Conservation (phyloP, 2,113 vertebrate species). For the Chloropsis cyanopogon region DNA sequence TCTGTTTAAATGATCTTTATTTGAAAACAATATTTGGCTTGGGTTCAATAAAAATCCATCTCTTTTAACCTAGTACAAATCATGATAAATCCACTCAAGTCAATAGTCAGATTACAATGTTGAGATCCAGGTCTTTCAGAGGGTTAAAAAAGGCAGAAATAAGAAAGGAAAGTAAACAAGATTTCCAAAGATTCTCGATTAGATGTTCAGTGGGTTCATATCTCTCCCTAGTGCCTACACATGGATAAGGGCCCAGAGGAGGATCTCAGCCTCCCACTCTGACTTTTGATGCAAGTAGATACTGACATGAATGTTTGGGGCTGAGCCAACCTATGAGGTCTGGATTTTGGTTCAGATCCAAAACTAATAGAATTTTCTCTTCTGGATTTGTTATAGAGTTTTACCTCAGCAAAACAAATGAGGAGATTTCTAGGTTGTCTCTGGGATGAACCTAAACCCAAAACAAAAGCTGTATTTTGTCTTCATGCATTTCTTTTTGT, state of each 20-base stretch:
- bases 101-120: neutral
- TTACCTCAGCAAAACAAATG: neutral
- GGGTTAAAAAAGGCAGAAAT: neutral
- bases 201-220: neutral
- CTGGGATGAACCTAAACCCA: neutral
- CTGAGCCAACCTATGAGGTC: neutral
- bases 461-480: neutral
- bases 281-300: slow-evolving; percentile 15
- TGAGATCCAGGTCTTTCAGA: neutral
- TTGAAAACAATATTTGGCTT: neutral
- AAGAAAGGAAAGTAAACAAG: neutral
- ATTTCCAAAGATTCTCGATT: neutral
- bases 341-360: slow-evolving; percentile 11
- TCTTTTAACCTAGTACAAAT: neutral
- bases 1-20: neutral
- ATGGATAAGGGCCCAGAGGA: neutral
- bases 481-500: neutral
- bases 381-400: neutral
- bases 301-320: neutral
- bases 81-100: neutral
- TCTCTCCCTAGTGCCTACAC: neutral
- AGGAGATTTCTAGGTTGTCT: neutral
- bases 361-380: neutral
- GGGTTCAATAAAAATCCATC: neutral
- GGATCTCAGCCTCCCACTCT: slow-evolving; percentile 34